These are phyloP conservation scores for Aplysina aerophoba DNA, from an alignment of 37 sponge, comb jelly and placozoan species.

Conservation along the genomic window DNA sequence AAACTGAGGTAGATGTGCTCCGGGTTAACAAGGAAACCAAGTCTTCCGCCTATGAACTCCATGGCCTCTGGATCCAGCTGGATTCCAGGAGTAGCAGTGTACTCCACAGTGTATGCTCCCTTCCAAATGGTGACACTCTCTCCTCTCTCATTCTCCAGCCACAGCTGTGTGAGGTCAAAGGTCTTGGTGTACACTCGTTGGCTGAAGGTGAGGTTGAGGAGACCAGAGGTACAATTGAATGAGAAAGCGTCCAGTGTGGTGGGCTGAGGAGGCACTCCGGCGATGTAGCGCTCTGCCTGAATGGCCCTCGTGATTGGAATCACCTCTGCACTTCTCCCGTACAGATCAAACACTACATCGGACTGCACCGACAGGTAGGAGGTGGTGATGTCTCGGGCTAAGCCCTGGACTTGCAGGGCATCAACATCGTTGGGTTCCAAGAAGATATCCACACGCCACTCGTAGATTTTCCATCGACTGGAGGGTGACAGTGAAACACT, in stretches of 20 bases:
- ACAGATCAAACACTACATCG: background rate
- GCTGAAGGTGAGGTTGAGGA: conserved; percentile 18
- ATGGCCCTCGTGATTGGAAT: background rate
- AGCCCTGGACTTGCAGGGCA: background rate
- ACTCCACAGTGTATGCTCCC: background rate
- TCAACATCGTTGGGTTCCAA: background rate
- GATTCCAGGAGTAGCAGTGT: background rate
- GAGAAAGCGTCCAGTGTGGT: background rate
- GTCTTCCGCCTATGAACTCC: background rate
- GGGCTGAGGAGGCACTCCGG: background rate
- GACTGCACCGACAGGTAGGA: background rate
- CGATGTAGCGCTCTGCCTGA: conserved; percentile 3
- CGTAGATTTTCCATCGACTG: background rate
- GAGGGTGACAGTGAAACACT: conserved; percentile 5
- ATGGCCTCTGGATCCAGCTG: background rate
- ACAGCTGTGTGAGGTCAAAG: background rate
- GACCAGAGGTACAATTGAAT: background rate
- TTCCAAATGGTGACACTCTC: background rate
- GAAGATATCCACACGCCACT: background rate
- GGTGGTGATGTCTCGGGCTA: background rate
- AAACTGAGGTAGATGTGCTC: background rate
- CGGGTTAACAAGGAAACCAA: conserved; percentile 4
- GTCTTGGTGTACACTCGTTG: conserved; percentile 10
- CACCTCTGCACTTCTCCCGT: background rate
- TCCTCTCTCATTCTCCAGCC: background rate